Evolutionary conservation across 2,113 vertebrate genomes (phyloP), one percentile per base, ranked within the genome.

Genomic region (Plestiodon gilberti): DNA sequence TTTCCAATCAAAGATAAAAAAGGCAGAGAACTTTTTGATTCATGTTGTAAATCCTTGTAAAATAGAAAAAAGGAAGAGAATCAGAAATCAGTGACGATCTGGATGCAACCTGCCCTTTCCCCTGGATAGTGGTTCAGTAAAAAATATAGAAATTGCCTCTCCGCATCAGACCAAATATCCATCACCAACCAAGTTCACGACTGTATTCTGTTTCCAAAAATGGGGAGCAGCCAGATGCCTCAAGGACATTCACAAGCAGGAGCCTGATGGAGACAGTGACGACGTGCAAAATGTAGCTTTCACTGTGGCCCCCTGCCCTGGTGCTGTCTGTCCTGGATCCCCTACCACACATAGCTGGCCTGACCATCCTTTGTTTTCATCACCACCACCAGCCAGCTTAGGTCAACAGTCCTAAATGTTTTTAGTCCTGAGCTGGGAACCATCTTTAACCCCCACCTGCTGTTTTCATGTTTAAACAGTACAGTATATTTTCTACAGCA

Each of bases 11-110:
- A 81, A 28, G 75, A 62, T 74, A 78, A 87, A 79, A 40, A 67
- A 65, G 70, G 84, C 87, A 93, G 89, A 88, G 35, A 17, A 20
- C 2, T 3, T 57, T 57, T 33, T 22, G 28, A 48, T 4, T 48
- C 43, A 48, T 48, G 43, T 48, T 48, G 14, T 30, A 77, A n/a
- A 20, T 22, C 1, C 11, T 74, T 25, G 38, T 6, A 18, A n/a
- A 33, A 14, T 70, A 5, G 25, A 75, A 33, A 77, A 18, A 73
- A 22, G 35, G 1, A 38, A 73, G 70, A 22, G 20, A 38, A 38
- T 38, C 11, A 17, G 22, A 38, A 23, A 40, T 57, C 7, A 65
- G 23, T 28, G 4, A 28, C 25, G 15, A 25, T 23, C 4, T 74
- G 38, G 6, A 9, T 76, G 5, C 13, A 76, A 11, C 74, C 5